phyloP scores from a whole-genome alignment of 2,797 vertebrate genomes.

The Trematomus bernacchii region DNA sequence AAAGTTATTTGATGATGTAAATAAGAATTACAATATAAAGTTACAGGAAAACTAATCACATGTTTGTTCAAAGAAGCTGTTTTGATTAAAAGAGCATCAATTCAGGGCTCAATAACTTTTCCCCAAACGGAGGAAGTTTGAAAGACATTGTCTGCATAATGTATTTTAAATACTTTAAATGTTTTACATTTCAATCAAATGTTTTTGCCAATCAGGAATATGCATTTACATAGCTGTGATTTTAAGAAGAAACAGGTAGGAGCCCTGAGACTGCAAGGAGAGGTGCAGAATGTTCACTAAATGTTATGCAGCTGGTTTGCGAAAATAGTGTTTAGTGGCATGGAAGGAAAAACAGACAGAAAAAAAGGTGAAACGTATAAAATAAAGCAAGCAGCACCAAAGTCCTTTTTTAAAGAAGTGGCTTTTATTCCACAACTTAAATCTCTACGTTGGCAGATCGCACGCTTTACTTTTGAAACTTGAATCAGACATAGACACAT shows the following conservation, averaged over 20 bases:
- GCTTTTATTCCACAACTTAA: constrained; percentile 83
- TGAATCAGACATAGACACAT: constrained; percentile 61
- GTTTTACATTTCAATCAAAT: not conserved
- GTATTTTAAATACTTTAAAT: not conserved
- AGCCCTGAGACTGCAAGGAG: constrained; percentile 47
- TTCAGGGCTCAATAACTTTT: constrained; percentile 55
- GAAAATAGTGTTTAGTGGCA: constrained; percentile 60
- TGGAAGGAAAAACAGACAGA: constrained; percentile 59
- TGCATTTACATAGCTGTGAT: not conserved
- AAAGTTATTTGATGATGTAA: constrained; percentile 17
- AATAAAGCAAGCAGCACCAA: constrained; percentile 77
- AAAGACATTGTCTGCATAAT: not conserved
- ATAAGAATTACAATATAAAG: constrained; percentile 7
- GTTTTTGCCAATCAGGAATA: not conserved
- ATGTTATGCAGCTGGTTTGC: constrained; percentile 57
- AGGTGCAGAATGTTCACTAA: constrained; percentile 49
- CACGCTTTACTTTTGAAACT: constrained; percentile 60
- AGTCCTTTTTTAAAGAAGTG: constrained; percentile 71
- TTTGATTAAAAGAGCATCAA: constrained; percentile 18
- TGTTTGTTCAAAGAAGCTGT: constrained; percentile 30
- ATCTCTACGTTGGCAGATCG: constrained; percentile 73
- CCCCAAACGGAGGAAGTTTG: not conserved
- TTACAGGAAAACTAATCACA: constrained; percentile 17
- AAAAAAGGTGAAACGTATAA: constrained; percentile 58
- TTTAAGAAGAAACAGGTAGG: constrained; percentile 33